Base-by-base conservation (phyloP, 1,140 invertebrate species). In the Lethrus apterus region DNA sequence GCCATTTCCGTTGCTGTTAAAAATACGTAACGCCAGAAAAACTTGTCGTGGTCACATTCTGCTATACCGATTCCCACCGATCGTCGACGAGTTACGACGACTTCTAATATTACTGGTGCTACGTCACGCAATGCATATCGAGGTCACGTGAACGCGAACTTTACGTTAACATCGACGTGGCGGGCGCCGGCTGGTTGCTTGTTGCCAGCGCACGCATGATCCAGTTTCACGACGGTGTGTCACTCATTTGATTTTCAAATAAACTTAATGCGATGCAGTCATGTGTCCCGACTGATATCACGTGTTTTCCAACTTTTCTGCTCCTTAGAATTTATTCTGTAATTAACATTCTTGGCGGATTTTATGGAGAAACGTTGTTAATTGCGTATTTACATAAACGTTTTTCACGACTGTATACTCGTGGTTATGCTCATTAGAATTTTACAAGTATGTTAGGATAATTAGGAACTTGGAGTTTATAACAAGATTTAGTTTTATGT, bases 1-100 rank as follows among this genome's bases (percentile, higher is more conserved):
- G 70, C 69, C 71, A 71, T 68, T 70, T 70, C 70, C 69, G 70
- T 51, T 52, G 50, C 67, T 69, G 66, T 66, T 70, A 71, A 67
- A 67, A 68, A 70, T 64, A 65, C 62, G 64, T 63, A 54, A 65
- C 66, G 63, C 66, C 64, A 66, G 69, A 70, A 72, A 70, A 69
- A 71, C 67, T 69, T 64, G 67, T 62, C 63, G 67, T 64, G 65
- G 65, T 64, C 67, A 66, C 69, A 70, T 68, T 68, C 69, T 68
- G 24, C 4, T 10, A 60, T 61, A 61, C 55, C 67, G 63, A 66
- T 55, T 56, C 50, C 41, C 23, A 42, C 43, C 52, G 54, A 58
- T n/a, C 20, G 3, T 8, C 10, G 11, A 5, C 56, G 54, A 56
- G 3, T 8, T 3, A 15, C 21, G 4, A 23, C 32, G 46, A 38